A percentile compares a stretch with the other conserved stretches of the same genome.
These are phyloP conservation scores for Ormyrus pomaceus DNA, from an alignment of 2,888 invertebrate species.

Conservation along the genomic window DNA sequence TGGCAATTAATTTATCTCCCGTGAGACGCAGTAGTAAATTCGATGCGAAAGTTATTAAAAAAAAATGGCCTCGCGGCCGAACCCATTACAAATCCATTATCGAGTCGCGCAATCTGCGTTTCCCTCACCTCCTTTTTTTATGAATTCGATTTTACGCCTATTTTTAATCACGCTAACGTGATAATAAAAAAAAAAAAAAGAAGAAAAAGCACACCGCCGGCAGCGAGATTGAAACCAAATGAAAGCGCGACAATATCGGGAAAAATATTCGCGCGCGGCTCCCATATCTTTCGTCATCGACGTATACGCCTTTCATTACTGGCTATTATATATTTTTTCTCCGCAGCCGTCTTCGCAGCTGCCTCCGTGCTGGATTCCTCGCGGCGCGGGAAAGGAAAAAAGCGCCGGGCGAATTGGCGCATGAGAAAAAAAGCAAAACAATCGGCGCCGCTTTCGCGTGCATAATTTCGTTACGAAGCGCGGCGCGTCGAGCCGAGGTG, in stretches of 20 bases:
- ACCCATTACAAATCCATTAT: constrained; percentile 18
- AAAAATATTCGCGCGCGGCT: not conserved
- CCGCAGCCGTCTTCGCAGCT: not conserved
- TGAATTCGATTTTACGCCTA: not conserved
- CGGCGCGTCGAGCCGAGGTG: not conserved
- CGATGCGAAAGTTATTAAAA: constrained; percentile 8
- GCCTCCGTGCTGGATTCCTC: not conserved
- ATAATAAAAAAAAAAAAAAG: not conserved
- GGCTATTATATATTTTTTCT: not conserved
- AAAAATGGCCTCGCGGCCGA: not conserved
- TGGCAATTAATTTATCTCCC: not conserved
- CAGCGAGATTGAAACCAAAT: too few species aligned
- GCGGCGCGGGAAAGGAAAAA: not conserved
- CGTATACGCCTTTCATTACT: constrained; percentile 7
- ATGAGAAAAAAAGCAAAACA: not conserved
- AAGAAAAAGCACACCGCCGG: too few species aligned
- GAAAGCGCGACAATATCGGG: not conserved
- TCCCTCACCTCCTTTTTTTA: not conserved
- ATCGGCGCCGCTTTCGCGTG: constrained; percentile 11
- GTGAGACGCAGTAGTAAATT: not conserved
- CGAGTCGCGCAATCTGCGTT: not conserved
- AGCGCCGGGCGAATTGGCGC: constrained; percentile 1
- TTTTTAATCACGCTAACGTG: constrained; percentile 27
- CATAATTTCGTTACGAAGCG: constrained; percentile 15
- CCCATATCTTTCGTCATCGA: constrained; percentile 18